Percentiles rank a stretch among this genome's conserved stretches.
These are phyloP conservation scores for Plutomurus gul DNA, from an alignment of 1,140 invertebrate genomes.

Conservation along the genomic window DNA sequence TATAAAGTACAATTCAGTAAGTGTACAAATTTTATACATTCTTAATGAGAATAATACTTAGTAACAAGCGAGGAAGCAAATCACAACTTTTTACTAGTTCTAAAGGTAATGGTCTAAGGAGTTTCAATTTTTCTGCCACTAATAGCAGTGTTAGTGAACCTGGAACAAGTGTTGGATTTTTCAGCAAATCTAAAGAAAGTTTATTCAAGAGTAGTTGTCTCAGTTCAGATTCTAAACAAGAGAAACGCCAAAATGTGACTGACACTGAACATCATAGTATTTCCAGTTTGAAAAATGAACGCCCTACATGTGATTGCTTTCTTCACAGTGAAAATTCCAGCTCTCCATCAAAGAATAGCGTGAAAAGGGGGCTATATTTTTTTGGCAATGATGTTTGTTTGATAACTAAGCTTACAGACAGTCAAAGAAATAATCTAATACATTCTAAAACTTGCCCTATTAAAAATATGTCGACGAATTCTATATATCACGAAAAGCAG, in stretches of 20 bases:
- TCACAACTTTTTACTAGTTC: background rate
- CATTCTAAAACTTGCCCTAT: background rate
- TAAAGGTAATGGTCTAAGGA: background rate
- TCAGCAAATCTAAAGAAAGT: background rate
- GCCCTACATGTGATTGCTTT: background rate
- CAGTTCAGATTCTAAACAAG: background rate
- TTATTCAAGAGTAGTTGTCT: background rate
- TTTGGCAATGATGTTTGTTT: background rate
- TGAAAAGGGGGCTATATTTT: background rate
- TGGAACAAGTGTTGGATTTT: background rate
- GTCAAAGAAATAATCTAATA: background rate
- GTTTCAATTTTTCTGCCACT: background rate
- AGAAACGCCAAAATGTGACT: background rate
- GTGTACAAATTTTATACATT: no score
- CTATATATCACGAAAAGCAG: slow-evolving; percentile 49
- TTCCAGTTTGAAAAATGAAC: slow-evolving; percentile 1
- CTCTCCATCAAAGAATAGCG: background rate
- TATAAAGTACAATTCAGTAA: no score
- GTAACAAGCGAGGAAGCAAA: slow-evolving; percentile 11
- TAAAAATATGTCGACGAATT: background rate
- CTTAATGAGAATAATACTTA: slow-evolving; percentile 19
- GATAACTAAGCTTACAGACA: background rate
- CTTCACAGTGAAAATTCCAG: background rate
- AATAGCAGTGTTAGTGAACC: no score
- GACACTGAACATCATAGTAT: background rate